Conservation (phyloP, 2,888 invertebrate species). For the Euzophera pinguis region DNA sequence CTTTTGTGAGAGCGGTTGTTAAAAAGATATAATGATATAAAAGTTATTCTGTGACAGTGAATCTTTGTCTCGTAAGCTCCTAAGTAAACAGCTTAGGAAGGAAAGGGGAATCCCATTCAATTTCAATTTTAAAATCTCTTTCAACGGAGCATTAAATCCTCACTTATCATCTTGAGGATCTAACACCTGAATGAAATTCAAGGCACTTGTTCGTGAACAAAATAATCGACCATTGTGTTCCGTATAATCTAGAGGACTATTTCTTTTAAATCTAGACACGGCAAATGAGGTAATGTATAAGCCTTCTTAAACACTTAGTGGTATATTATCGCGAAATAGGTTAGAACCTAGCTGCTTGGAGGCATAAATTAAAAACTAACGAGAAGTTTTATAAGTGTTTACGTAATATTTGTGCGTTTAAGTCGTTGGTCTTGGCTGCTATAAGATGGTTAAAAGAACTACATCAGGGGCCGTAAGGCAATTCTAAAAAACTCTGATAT, state of each 20-base stretch:
- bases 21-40: too few relatives aligned
- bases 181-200: neutral
- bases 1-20: too few relatives aligned
- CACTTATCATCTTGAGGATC: neutral
- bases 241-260: constrained; percentile 40
- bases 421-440: too few relatives aligned
- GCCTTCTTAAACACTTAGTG: constrained; percentile 37
- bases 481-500: too few relatives aligned
- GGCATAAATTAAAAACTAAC: neutral
- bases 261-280: constrained; percentile 27
- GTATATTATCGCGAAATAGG: constrained; percentile 38
- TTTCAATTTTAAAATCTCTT: too few relatives aligned
- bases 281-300: constrained; percentile 36
- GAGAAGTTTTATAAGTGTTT: neutral
- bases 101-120: too few relatives aligned
- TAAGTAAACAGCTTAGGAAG: too few relatives aligned
- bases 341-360: constrained; percentile 22
- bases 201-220: neutral
- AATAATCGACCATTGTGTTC: constrained; percentile 19
- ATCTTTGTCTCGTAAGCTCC: too few relatives aligned
- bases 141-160: neutral
- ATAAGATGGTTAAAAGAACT: too few relatives aligned
- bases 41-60: too few relatives aligned
- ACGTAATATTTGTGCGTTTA: too few relatives aligned
- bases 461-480: too few relatives aligned